A percentile compares a stretch with the other conserved stretches of the same genome.
Evolutionary conservation across 2,888 invertebrate species (phyloP).

Genomic region (Julus scanicus): DNA sequence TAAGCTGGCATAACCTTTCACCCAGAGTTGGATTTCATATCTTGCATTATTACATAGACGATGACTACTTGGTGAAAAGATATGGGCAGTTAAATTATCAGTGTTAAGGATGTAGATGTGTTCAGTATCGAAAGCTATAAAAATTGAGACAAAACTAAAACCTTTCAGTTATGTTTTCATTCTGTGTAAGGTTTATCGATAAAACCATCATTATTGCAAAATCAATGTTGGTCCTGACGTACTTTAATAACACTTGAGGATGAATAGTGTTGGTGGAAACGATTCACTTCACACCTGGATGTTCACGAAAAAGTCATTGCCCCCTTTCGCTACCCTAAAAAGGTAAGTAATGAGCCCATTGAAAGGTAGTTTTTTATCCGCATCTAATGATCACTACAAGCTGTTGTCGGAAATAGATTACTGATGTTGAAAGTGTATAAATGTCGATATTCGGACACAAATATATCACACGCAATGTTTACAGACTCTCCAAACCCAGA

Average conservation of each 20-base stretch:
- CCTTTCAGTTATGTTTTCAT: not conserved
- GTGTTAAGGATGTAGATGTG: not conserved
- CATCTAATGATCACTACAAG: constrained; percentile 9
- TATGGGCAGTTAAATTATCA: not conserved
- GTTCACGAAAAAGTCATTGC: constrained; percentile 3
- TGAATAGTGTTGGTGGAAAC: not conserved
- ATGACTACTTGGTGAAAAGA: not conserved
- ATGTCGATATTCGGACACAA: not conserved
- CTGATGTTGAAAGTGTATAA: not conserved
- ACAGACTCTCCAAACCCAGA: not conserved
- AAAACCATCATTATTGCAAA: constrained; percentile 15
- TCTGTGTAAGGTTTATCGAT: not conserved
- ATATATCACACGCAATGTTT: not conserved
- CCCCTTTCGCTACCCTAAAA: not conserved
- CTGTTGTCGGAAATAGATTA: constrained; percentile 4
- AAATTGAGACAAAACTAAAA: not conserved
- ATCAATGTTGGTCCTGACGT: not conserved
- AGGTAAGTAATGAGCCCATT: not conserved
- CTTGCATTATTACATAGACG: not conserved
- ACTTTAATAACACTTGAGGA: not conserved
- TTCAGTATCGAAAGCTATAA: not conserved
- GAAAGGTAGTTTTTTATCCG: not conserved
- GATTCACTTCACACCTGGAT: constrained; percentile 31
- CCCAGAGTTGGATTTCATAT: not conserved
- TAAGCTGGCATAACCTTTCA: not conserved